phyloP scores from a whole-genome alignment of 2,113 vertebrate species.

The Gasterosteus nipponicus region DNA sequence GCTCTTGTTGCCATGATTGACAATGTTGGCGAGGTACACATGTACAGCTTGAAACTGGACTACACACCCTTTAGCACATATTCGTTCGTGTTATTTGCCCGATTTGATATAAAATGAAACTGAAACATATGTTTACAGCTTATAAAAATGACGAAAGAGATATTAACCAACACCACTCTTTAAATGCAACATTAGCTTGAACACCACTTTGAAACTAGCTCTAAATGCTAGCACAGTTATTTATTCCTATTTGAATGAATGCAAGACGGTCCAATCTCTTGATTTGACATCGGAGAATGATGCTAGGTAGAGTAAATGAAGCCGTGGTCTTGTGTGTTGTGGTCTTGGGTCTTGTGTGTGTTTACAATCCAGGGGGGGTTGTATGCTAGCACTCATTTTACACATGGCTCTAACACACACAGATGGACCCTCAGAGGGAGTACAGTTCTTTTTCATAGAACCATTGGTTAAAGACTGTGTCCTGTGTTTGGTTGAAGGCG shows the following conservation, averaged over 20 bases:
- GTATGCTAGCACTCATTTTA: slow-evolving; percentile 8
- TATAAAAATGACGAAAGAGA: background rate
- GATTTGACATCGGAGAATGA: slow-evolving; percentile 54
- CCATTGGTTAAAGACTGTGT: slow-evolving; percentile 22
- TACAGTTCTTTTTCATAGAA: background rate
- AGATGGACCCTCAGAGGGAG: background rate
- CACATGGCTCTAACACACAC: slow-evolving; percentile 7
- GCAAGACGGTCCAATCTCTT: slow-evolving; percentile 48
- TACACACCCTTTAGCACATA: background rate
- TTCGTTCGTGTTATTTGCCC: background rate
- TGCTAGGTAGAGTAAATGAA: slow-evolving; percentile 32
- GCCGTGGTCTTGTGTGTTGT: no score
- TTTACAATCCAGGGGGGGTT: background rate
- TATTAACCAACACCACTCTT: background rate
- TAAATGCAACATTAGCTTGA: background rate
- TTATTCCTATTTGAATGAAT: background rate
- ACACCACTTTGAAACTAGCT: background rate
- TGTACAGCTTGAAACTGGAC: background rate
- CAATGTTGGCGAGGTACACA: background rate
- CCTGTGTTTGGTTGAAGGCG: slow-evolving; percentile 11
- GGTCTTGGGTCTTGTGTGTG: slow-evolving; percentile 1
- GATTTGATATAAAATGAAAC: background rate
- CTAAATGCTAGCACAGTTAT: background rate
- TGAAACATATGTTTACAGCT: background rate
- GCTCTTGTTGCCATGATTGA: slow-evolving; percentile 14